Evolutionary conservation across 2,797 vertebrate genomes (phyloP).

Genomic region (Lacerta viridis): DNA sequence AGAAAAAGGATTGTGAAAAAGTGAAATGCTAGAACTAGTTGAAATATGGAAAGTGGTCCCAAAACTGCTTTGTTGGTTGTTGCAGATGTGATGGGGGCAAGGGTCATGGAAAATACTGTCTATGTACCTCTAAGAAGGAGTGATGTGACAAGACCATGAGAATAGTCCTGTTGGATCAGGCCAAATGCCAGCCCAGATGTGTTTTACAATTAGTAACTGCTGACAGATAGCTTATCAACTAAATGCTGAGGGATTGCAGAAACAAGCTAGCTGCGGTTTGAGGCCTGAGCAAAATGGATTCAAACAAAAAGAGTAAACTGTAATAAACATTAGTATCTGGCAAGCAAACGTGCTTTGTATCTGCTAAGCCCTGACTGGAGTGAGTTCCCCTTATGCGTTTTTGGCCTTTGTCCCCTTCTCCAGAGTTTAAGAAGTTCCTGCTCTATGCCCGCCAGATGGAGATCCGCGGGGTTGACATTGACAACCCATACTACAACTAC

Average conservation of each 20-base stretch:
- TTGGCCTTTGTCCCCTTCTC: conserved; percentile 1
- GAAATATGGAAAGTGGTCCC: not conserved
- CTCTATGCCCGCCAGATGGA: conserved; percentile 97
- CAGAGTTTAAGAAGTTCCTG: conserved; percentile 95
- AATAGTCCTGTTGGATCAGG: too few relatives aligned
- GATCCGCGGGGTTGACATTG: conserved; percentile 95
- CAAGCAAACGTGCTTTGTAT: not conserved
- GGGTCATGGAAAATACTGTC: not conserved
- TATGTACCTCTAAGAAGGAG: not conserved
- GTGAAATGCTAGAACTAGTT: not conserved
- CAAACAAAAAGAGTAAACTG: too few relatives aligned
- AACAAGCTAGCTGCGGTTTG: too few relatives aligned
- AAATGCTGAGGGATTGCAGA: too few relatives aligned
- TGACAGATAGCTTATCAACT: too few relatives aligned
- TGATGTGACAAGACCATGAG: not conserved
- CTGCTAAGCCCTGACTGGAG: not conserved
- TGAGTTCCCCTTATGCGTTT: not conserved
- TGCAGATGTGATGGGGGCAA: too few relatives aligned
- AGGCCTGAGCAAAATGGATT: too few relatives aligned
- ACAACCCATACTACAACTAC: conserved; percentile 98
- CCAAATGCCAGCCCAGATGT: too few relatives aligned
- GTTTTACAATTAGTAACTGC: too few relatives aligned
- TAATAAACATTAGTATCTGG: too few relatives aligned
- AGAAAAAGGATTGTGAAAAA: not conserved
- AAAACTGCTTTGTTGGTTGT: not conserved